phyloP scores from a whole-genome alignment of 1,140 invertebrate species.

The Pseudobourletiella spinata region DNA sequence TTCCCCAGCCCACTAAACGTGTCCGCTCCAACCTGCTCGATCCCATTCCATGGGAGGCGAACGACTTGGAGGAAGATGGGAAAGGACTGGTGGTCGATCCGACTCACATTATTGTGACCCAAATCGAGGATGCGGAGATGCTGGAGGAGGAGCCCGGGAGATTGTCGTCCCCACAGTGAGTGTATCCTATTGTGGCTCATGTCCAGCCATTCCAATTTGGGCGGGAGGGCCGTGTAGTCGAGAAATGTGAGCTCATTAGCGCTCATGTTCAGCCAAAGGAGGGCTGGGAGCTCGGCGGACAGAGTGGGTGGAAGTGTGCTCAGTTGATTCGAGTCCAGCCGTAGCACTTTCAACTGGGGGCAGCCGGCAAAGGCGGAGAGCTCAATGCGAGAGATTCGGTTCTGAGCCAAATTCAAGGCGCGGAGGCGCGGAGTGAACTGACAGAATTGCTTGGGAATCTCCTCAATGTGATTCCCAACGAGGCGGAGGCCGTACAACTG shows the following conservation, averaged over 20 bases:
- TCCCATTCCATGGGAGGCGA: constrained; percentile 83
- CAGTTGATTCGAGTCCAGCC: constrained; percentile 75
- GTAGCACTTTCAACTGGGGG: constrained; percentile 64
- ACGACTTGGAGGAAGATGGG: constrained; percentile 80
- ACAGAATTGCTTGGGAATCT: constrained; percentile 70
- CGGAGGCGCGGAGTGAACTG: constrained; percentile 70
- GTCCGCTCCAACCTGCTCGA: constrained; percentile 60
- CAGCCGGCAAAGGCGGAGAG: constrained; percentile 68
- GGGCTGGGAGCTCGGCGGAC: constrained; percentile 65
- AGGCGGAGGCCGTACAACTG: constrained; percentile 70
- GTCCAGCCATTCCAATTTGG: constrained; percentile 79
- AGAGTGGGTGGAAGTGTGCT: constrained; percentile 65
- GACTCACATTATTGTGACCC: constrained; percentile 74
- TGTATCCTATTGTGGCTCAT: constrained; percentile 79
- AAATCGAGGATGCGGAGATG: constrained; percentile 56
- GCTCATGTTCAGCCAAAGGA: constrained; percentile 76
- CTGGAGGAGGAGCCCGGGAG: background rate
- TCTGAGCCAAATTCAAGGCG: constrained; percentile 75
- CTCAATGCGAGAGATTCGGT: constrained; percentile 75
- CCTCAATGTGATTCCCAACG: constrained; percentile 75
- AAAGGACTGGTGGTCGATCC: constrained; percentile 67
- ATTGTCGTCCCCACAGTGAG: constrained; percentile 55
- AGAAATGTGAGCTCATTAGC: constrained; percentile 73
- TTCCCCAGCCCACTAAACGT: constrained; percentile 76
- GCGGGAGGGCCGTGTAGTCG: constrained; percentile 78